A percentile compares a stretch with the other conserved stretches of the same genome.
Evolutionary conservation across 2,113 vertebrate species (phyloP).

Genomic region (Sigmodon hispidus): DNA sequence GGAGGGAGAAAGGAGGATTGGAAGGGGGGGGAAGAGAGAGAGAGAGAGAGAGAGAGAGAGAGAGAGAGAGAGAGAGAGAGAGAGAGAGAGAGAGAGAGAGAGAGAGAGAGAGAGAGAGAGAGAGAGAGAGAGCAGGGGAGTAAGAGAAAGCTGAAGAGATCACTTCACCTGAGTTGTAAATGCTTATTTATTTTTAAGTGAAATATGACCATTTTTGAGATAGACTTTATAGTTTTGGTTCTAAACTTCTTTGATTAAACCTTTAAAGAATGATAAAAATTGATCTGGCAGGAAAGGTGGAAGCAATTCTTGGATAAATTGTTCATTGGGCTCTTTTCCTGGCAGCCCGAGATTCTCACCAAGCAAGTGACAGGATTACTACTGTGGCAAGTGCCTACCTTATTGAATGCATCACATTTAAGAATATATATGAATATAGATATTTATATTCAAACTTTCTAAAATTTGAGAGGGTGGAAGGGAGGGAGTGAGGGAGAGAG

Average conservation of each 20-base stretch:
- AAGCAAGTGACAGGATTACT: not conserved
- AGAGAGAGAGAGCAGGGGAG: not conserved
- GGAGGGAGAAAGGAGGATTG: not conserved
- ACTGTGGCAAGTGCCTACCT: not conserved
- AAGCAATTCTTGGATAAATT: not conserved
- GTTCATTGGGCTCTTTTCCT: not conserved
- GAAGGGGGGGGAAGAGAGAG: not conserved
- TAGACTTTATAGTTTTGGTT: slow-evolving; percentile 28
- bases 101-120: not conserved
- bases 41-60: no score
- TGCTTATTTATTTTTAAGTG: slow-evolving; percentile 48
- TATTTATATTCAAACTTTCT: not conserved
- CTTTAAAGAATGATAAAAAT: not conserved
- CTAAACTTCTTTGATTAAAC: slow-evolving; percentile 55
- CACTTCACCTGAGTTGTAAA: slow-evolving; percentile 52
- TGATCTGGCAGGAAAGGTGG: not conserved
- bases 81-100: not conserved
- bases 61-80: not conserved
- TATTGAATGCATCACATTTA: not conserved
- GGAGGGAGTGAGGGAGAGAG: not conserved
- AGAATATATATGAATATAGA: no score
- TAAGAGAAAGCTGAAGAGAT: not conserved
- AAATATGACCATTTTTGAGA: not conserved
- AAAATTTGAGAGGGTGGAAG: not conserved
- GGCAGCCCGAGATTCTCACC: not conserved